Evolutionary conservation across 2,113 vertebrate genomes (phyloP).

Genomic region (Gallinago paraguaiae): DNA sequence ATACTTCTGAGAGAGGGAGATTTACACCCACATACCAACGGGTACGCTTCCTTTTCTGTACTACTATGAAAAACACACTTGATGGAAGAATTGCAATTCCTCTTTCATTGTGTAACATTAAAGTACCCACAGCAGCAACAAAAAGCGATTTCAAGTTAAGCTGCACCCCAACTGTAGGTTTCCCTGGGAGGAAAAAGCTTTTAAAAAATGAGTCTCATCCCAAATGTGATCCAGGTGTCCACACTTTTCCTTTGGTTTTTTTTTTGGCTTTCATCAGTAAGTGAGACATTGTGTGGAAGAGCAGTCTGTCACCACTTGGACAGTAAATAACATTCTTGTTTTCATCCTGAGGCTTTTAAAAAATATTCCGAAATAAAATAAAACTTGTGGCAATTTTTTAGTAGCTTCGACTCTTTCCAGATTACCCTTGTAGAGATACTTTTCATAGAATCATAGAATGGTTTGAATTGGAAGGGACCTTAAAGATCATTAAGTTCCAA

Average conservation of each 20-base stretch:
- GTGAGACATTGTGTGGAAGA: background rate
- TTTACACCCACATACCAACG: background rate
- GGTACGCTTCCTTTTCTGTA: slow-evolving; percentile 18
- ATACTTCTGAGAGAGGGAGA: background rate
- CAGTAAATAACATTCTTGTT: background rate
- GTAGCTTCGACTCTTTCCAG: background rate
- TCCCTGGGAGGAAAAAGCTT: background rate
- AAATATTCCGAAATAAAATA: background rate
- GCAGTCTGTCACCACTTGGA: background rate
- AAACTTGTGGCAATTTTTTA: background rate
- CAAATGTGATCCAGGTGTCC: background rate
- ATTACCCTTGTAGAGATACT: background rate
- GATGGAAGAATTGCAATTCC: background rate
- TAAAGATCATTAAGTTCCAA: too few relatives aligned
- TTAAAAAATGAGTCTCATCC: background rate
- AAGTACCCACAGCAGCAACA: background rate
- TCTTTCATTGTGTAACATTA: background rate
- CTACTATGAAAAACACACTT: background rate
- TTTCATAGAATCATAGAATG: too few relatives aligned
- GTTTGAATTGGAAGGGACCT: too few relatives aligned
- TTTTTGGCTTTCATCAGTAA: background rate
- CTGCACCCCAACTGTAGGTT: background rate
- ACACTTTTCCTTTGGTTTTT: background rate
- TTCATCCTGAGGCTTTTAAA: background rate
- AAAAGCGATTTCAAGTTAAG: background rate